Conservation (phyloP, 2,797 vertebrate species). For the Sandelia bainsii region DNA sequence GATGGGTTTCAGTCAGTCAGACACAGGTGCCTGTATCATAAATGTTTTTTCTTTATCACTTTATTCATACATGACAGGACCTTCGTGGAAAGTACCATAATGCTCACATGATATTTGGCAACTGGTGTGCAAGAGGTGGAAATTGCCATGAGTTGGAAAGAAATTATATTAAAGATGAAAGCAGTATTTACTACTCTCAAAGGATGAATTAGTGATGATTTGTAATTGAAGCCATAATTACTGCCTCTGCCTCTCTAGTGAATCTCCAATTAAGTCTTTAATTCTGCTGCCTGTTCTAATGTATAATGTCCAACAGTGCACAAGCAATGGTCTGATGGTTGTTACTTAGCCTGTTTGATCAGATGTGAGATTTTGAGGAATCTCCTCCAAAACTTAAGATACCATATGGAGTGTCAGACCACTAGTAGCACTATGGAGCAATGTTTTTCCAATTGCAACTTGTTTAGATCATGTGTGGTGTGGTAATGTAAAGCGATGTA, state of each 20-base stretch:
- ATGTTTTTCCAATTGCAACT: not conserved
- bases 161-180: slow-evolving; percentile 21
- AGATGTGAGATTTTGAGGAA: not conserved
- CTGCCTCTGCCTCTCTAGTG: not conserved
- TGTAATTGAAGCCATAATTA: slow-evolving; percentile 31
- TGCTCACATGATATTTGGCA: slow-evolving; percentile 4
- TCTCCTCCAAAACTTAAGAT: not conserved
- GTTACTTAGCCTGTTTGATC: not conserved
- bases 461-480: not conserved
- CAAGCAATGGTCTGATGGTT: not conserved
- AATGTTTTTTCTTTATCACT: not conserved
- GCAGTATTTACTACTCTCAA: slow-evolving; percentile 1
- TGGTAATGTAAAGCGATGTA: not conserved
- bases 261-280: slow-evolving; percentile 18
- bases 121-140: not conserved
- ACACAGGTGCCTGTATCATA: not conserved
- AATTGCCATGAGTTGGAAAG: slow-evolving; percentile 1
- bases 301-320: not conserved
- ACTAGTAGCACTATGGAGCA: not conserved
- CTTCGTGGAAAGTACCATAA: not conserved
- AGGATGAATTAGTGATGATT: slow-evolving; percentile 24
- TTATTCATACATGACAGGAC: slow-evolving; percentile 20
- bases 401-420: not conserved
- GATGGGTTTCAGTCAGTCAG: slow-evolving; percentile 6
- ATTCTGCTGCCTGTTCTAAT: slow-evolving; percentile 11